Conservation (phyloP, 2,113 vertebrate species). For the Petrocephalus zakoni region DNA sequence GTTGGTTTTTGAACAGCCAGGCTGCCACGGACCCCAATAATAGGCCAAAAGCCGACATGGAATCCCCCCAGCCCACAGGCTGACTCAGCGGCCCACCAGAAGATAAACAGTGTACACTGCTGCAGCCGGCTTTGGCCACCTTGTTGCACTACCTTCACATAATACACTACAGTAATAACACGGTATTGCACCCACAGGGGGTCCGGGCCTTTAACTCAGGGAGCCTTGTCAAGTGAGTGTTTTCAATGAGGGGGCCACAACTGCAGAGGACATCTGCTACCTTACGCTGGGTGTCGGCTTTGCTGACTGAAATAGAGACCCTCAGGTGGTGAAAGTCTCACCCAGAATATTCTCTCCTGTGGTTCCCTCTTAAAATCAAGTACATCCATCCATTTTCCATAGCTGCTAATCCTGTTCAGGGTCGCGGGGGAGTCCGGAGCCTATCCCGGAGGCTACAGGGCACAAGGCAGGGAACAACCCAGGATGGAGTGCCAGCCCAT, state of each 20-base stretch:
- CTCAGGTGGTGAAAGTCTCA: not conserved
- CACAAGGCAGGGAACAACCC: too few relatives aligned
- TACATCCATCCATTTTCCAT: not conserved
- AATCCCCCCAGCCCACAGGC: constrained; percentile 29
- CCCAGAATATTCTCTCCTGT: constrained; percentile 48
- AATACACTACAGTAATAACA: not conserved
- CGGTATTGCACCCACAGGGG: not conserved
- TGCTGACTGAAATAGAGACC: constrained; percentile 34
- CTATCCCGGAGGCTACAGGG: too few relatives aligned
- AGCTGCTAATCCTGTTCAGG: too few relatives aligned
- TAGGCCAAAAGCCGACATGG: not conserved
- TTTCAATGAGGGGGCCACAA: not conserved
- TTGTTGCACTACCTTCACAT: constrained; percentile 32
- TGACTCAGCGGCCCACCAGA: constrained; percentile 33
- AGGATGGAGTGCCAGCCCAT: too few relatives aligned
- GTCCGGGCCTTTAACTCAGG: constrained; percentile 6
- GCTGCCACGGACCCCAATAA: constrained; percentile 36
- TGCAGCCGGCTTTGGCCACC: constrained; percentile 59
- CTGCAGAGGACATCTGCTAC: not conserved
- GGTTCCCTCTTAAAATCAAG: constrained; percentile 58
- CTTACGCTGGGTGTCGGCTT: constrained; percentile 28
- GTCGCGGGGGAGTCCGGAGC: too few relatives aligned
- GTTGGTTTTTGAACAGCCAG: constrained; percentile 33
- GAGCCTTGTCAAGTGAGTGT: not conserved
- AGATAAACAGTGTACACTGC: constrained; percentile 36